A percentile compares a stretch with the other conserved stretches of the same genome.
Conservation (phyloP, 2,888 invertebrate genomes). For the Molanna angustata region DNA sequence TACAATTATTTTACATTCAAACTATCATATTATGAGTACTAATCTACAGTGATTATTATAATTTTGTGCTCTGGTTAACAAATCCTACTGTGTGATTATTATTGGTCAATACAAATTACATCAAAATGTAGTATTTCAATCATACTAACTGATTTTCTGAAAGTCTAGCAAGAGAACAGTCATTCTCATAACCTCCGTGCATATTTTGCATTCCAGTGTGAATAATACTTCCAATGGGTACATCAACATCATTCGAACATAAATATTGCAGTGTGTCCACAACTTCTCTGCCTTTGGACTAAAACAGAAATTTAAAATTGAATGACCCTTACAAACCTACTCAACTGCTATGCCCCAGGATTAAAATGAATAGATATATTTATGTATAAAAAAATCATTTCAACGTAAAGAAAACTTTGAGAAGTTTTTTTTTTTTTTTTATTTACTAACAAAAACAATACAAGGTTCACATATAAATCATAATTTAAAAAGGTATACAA, state of each 20-base stretch:
- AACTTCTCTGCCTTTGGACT: slow-evolving; percentile 86
- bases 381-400: background rate
- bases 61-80: too few relatives aligned
- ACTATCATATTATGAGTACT: too few relatives aligned
- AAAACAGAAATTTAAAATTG: too few relatives aligned
- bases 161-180: slow-evolving; percentile 90
- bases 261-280: slow-evolving; percentile 87
- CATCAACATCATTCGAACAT: slow-evolving; percentile 95
- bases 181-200: slow-evolving; percentile 95
- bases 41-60: too few relatives aligned
- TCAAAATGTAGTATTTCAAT: background rate
- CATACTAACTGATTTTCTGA: slow-evolving; percentile 77
- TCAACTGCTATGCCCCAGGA: background rate
- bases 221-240: slow-evolving; percentile 88
- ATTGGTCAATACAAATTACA: too few relatives aligned
- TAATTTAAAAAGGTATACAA: too few relatives aligned
- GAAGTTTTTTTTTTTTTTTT: too few relatives aligned
- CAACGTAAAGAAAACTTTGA: too few relatives aligned
- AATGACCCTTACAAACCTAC: slow-evolving; percentile 12
- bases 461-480: too few relatives aligned
- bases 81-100: too few relatives aligned
- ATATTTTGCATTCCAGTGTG: slow-evolving; percentile 98
- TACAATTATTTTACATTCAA: too few relatives aligned
- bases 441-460: too few relatives aligned
- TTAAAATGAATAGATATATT: background rate